Percentiles rank a stretch among this genome's conserved stretches.
These are phyloP conservation scores for Caenorhabditis sp. DNA, from an alignment of 2,888 invertebrate genomes.

Conservation along the genomic window DNA sequence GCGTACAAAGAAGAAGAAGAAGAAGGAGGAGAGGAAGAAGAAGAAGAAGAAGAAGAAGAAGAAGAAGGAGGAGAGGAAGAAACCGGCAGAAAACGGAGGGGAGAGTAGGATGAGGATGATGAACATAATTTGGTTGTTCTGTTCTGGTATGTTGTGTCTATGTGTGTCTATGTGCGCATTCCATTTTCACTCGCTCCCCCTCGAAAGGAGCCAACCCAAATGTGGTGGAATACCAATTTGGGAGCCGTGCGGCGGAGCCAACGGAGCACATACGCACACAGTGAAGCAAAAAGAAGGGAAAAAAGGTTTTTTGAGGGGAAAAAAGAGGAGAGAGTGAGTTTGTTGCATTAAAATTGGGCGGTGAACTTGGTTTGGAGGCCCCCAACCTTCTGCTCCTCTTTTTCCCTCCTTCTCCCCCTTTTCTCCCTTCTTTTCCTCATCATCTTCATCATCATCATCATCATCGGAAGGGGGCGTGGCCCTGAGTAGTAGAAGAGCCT, in stretches of 20 bases:
- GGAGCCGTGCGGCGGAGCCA: background rate
- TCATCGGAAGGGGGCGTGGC: constrained; percentile 11
- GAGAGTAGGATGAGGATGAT: too few relatives aligned
- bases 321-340: constrained; percentile 1
- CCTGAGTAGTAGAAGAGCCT: background rate
- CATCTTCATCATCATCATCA: constrained; percentile 36
- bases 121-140: constrained; percentile 43
- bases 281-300: constrained; percentile 6
- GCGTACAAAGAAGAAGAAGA: background rate
- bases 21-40: constrained; percentile 1
- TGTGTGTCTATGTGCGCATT: background rate
- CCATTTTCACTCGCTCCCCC: background rate
- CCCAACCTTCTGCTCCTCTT: background rate
- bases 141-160: too few relatives aligned
- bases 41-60: background rate
- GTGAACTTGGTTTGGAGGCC: constrained; percentile 1
- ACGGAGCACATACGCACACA: constrained; percentile 10
- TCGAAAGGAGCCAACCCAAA: background rate
- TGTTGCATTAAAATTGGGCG: constrained; percentile 41
- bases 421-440: constrained; percentile 1
- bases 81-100: background rate
- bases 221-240: constrained; percentile 13
- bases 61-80: background rate
- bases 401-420: constrained; percentile 13
- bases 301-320: constrained; percentile 11